Evolutionary conservation across 2,113 vertebrate genomes (phyloP).

Genomic region (Ceyx melanurus): DNA sequence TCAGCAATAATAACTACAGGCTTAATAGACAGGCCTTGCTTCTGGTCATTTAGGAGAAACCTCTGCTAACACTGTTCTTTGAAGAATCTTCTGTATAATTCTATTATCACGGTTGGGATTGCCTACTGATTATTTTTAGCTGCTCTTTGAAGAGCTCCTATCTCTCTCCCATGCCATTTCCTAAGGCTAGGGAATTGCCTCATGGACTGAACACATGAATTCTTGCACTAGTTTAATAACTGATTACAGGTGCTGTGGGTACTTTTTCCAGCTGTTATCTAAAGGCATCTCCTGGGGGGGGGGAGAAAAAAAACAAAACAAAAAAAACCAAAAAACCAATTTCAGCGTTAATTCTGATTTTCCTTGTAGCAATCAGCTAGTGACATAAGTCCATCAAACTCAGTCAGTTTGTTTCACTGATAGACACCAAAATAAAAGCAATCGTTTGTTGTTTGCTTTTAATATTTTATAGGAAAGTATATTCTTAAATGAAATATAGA

Average conservation of each 20-base stretch:
- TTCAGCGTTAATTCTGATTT: background rate
- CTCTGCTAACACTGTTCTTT: constrained; percentile 3
- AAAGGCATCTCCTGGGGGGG: background rate
- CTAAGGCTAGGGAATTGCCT: background rate
- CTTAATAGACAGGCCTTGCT: constrained; percentile 3
- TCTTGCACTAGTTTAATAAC: background rate
- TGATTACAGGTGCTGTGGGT: background rate
- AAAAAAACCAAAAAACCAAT: background rate
- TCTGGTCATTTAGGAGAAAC: background rate
- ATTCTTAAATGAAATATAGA: background rate
- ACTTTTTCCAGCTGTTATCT: background rate
- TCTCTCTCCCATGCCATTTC: background rate
- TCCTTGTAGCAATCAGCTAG: background rate
- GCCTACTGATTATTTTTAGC: constrained; percentile 10
- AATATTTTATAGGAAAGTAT: background rate
- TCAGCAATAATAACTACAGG: constrained; percentile 40
- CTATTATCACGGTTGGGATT: constrained; percentile 41
- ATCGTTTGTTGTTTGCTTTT: background rate
- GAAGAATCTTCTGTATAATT: constrained; percentile 2
- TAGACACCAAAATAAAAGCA: background rate
- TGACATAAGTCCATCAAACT: background rate
- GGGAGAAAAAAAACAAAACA: too few relatives aligned
- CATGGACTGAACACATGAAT: background rate
- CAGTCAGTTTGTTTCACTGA: background rate
- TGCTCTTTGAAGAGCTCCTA: background rate